Conservation (phyloP, 2,797 vertebrate species). For the Psittacula echo region DNA sequence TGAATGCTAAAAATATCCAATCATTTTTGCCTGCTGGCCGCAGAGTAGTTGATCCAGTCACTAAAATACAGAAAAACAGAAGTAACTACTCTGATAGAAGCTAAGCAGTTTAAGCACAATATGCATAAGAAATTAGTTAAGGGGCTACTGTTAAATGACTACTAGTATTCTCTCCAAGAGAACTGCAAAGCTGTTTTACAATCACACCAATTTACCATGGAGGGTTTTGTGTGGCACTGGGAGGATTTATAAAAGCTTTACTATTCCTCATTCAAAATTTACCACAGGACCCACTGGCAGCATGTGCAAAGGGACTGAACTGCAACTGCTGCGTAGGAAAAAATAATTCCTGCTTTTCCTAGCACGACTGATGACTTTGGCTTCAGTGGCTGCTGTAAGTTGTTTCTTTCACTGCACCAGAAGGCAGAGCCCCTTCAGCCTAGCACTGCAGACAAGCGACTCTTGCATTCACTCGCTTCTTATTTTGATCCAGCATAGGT, state of each 20-base stretch:
- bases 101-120: not conserved
- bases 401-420: not conserved
- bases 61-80: constrained; percentile 16
- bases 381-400: rapidly evolving
- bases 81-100: not conserved
- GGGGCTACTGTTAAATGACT: not conserved
- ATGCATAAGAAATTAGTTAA: not conserved
- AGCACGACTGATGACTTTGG: not conserved
- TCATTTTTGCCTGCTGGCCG: not conserved
- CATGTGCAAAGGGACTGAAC: not conserved
- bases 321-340: not conserved
- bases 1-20: constrained; percentile 30
- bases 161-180: not conserved
- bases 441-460: not conserved
- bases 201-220: not conserved
- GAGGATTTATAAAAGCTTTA: not conserved
- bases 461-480: not conserved
- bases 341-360: not conserved
- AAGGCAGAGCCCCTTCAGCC: not conserved
- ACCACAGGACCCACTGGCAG: not conserved
- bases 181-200: not conserved
- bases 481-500: not conserved
- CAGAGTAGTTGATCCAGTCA: constrained; percentile 6
- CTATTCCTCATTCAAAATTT: not conserved
- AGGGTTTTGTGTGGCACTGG: not conserved